Evolutionary conservation across 2,797 vertebrate genomes (phyloP).

Genomic region (Thripadectes ignobilis): DNA sequence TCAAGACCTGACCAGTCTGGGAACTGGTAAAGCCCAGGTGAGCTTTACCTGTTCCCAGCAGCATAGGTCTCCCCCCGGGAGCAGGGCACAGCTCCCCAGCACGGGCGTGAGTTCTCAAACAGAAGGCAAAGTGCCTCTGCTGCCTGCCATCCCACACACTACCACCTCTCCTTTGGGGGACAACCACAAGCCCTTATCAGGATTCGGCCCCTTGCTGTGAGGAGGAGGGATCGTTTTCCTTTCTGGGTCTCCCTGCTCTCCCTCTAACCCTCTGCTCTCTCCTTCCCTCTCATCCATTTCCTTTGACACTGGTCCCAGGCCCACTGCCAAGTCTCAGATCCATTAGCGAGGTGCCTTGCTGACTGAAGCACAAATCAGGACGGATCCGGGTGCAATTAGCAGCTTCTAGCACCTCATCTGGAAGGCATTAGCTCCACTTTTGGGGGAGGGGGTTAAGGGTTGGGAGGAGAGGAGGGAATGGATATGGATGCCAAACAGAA

Average conservation of each 20-base stretch:
- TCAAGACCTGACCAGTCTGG: background rate
- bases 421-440: constrained; percentile 84
- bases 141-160: background rate
- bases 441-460: constrained; percentile 45
- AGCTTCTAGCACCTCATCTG: constrained; percentile 90
- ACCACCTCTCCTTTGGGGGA: background rate
- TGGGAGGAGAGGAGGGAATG: constrained; percentile 64
- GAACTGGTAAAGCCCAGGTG: constrained; percentile 64
- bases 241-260: constrained; percentile 19
- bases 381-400: constrained; percentile 93
- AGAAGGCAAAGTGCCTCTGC: background rate
- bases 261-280: constrained; percentile 35
- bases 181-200: constrained; percentile 32
- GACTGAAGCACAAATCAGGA: constrained; percentile 90
- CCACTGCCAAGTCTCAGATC: constrained; percentile 80
- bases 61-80: constrained; percentile 13
- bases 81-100: background rate
- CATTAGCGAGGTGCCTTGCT: constrained; percentile 83
- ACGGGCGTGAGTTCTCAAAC: background rate
- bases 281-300: constrained; percentile 75
- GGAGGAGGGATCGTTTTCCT: constrained; percentile 7
- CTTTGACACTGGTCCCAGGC: constrained; percentile 79
- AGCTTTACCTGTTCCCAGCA: too few relatives aligned
- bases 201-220: background rate
- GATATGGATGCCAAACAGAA: constrained; percentile 76